These are phyloP conservation scores for Pachyramphus minor DNA, from an alignment of 2,113 vertebrate genomes.

Conservation along the genomic window DNA sequence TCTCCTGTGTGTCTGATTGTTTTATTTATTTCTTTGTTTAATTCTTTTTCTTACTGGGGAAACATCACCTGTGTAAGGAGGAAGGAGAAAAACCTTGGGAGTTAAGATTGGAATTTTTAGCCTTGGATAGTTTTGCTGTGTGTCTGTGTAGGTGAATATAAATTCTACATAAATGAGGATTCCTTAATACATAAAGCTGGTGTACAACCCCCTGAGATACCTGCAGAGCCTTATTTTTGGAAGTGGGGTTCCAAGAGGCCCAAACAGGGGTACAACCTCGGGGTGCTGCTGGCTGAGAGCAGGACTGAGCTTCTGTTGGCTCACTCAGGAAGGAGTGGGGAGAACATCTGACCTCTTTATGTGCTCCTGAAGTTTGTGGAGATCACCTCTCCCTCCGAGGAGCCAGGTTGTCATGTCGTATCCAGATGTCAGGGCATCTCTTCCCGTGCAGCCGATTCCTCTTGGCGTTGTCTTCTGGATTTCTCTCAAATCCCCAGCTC, in stretches of 20 bases:
- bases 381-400: neutral
- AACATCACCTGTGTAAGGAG: neutral
- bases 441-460: neutral
- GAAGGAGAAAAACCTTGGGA: neutral
- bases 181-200: too few relatives aligned
- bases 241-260: neutral
- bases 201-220: too few relatives aligned
- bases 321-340: accelerated
- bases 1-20: neutral
- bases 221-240: neutral
- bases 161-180: too few relatives aligned
- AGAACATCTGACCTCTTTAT: neutral
- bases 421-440: neutral
- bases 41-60: neutral
- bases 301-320: neutral
- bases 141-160: neutral
- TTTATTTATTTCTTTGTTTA: neutral
- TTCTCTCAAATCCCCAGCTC: neutral
- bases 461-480: neutral
- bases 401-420: neutral
- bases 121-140: neutral
- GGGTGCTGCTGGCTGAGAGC: neutral
- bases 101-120: neutral
- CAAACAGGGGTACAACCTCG: accelerated
- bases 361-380: accelerated